Evolutionary conservation across 2,888 invertebrate species (phyloP).

Genomic region (Eupithecia insigniata): DNA sequence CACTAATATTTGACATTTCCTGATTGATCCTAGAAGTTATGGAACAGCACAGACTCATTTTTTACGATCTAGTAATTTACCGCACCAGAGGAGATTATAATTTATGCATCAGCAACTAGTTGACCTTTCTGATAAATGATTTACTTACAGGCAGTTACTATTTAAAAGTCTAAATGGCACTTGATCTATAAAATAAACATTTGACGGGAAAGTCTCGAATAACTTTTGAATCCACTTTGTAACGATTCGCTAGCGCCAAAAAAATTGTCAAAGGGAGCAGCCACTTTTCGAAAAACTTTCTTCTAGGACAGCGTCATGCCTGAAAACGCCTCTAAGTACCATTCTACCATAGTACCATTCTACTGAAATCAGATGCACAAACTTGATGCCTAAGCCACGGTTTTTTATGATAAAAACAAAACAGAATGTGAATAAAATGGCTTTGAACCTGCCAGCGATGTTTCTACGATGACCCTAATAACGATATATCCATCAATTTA

Average conservation of each 20-base stretch:
- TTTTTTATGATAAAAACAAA: background rate
- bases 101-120: slow-evolving; percentile 24
- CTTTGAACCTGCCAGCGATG: background rate
- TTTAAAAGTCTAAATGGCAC: slow-evolving; percentile 12
- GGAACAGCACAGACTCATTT: slow-evolving; percentile 20
- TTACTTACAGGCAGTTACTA: slow-evolving; percentile 10
- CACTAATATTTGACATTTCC: slow-evolving; percentile 42
- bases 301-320: background rate
- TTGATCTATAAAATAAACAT: slow-evolving; percentile 7
- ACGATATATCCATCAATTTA: background rate
- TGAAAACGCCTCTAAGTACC: background rate
- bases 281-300: background rate
- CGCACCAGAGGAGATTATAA: background rate
- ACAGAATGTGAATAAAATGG: background rate
- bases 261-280: background rate
- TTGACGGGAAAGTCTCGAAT: background rate
- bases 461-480: background rate
- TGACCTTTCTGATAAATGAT: slow-evolving; percentile 22
- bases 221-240: background rate
- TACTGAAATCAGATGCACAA: background rate
- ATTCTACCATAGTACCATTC: too few species aligned
- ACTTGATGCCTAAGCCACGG: background rate
- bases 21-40: slow-evolving; percentile 32
- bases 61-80: slow-evolving; percentile 19
- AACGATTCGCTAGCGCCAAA: background rate